Percentiles rank a stretch among this genome's conserved stretches.
Evolutionary conservation across 2,797 vertebrate genomes (phyloP).

Genomic region (Meriones psammophilus): DNA sequence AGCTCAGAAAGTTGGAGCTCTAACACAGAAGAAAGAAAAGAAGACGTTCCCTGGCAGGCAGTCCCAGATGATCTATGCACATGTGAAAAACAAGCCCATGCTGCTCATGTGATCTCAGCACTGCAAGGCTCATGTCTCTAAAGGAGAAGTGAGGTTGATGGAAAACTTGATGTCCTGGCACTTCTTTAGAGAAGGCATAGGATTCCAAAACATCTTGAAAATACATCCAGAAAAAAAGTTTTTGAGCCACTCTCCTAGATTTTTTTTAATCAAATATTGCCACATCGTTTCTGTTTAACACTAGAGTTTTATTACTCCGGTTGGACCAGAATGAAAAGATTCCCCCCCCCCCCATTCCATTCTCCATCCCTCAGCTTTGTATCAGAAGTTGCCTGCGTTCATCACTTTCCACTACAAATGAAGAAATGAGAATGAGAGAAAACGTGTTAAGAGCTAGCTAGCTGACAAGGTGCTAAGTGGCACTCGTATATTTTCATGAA

Average conservation of each 20-base stretch:
- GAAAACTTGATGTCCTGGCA: neutral
- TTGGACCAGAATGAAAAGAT: neutral
- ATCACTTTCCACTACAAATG: neutral
- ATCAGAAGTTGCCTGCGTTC: neutral
- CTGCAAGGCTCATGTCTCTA: neutral
- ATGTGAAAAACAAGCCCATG: neutral
- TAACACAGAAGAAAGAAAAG: neutral
- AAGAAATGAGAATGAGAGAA: neutral
- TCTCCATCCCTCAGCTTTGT: neutral
- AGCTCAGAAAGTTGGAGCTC: neutral
- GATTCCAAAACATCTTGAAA: neutral
- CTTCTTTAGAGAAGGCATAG: neutral
- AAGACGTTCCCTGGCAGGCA: neutral
- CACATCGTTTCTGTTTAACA: neutral
- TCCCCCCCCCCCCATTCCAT: neutral
- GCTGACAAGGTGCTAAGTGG: neutral
- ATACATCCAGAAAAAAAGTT: neutral
- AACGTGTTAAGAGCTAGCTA: neutral
- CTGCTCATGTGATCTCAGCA: neutral
- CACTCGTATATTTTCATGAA: neutral
- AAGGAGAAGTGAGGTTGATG: neutral
- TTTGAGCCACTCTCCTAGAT: neutral
- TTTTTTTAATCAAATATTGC: neutral
- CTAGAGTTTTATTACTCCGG: neutral
- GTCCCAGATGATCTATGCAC: rapidly evolving